Percentiles rank a stretch among this genome's conserved stretches.
These are phyloP conservation scores for Seriola dumerili DNA, from an alignment of 2,113 vertebrate species.

Conservation along the genomic window DNA sequence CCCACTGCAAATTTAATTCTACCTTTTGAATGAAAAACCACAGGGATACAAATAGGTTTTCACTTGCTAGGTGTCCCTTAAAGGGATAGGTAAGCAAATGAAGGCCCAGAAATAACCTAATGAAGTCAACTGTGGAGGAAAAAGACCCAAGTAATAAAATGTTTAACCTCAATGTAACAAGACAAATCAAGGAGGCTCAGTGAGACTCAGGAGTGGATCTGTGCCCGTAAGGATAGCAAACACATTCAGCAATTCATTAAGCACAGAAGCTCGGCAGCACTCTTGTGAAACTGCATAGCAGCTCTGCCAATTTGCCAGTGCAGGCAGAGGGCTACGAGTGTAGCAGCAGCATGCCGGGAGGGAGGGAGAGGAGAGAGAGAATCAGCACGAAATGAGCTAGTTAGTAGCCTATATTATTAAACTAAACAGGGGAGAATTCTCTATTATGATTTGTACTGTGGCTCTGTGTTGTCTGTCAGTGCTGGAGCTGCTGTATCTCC, in stretches of 20 bases:
- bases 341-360: constrained; percentile 43
- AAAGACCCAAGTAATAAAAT: constrained; percentile 77
- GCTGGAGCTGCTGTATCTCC: constrained; percentile 41
- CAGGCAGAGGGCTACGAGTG: constrained; percentile 58
- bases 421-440: constrained; percentile 65
- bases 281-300: constrained; percentile 71
- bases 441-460: constrained; percentile 56
- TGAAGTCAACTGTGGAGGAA: constrained; percentile 73
- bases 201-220: constrained; percentile 74
- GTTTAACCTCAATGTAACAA: constrained; percentile 82
- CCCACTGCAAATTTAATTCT: constrained; percentile 2
- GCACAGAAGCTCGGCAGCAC: constrained; percentile 73
- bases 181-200: constrained; percentile 78
- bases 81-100: constrained; percentile 66
- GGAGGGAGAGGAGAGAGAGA: constrained; percentile 35
- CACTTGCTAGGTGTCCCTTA: constrained; percentile 44
- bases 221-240: constrained; percentile 79
- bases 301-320: constrained; percentile 75
- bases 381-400: constrained; percentile 70
- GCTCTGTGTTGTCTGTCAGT: constrained; percentile 48
- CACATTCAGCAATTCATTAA: constrained; percentile 82
- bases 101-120: constrained; percentile 69
- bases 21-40: constrained; percentile 18
- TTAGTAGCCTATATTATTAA: constrained; percentile 71
- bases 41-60: constrained; percentile 32